Percentiles rank a stretch among this genome's conserved stretches.
Evolutionary conservation across 2,797 vertebrate genomes (phyloP).

Genomic region (Cryptoblepharus egeriae): DNA sequence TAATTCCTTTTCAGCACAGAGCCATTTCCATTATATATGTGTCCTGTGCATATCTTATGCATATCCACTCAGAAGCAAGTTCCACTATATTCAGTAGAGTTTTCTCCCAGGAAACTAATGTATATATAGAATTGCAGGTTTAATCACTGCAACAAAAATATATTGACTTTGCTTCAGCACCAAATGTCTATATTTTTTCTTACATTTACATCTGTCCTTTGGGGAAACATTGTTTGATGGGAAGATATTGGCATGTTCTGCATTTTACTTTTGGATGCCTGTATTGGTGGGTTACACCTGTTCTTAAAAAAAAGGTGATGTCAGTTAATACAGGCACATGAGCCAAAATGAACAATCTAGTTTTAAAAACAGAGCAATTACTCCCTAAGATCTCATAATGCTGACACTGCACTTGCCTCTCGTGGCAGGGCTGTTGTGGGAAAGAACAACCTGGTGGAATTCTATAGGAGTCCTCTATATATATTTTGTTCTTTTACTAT

Average conservation of each 20-base stretch:
- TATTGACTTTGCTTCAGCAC: not conserved
- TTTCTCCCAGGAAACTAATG: no score
- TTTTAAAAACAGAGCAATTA: not conserved
- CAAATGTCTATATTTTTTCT: not conserved
- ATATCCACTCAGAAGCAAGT: no score
- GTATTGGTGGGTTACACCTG: not conserved
- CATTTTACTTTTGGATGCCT: not conserved
- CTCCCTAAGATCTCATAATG: not conserved
- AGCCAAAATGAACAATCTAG: slow-evolving; percentile 22
- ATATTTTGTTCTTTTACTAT: no score
- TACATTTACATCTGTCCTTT: not conserved
- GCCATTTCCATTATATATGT: rapidly evolving
- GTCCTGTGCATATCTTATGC: rapidly evolving
- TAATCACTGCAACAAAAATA: not conserved
- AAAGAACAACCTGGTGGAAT: no score
- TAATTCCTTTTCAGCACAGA: not conserved
- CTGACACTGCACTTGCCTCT: not conserved
- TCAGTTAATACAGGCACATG: not conserved
- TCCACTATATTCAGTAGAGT: no score
- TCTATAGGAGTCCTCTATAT: not conserved
- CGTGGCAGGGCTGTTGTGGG: no score
- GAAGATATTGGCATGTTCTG: not conserved
- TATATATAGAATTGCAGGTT: no score
- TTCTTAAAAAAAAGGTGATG: slow-evolving; percentile 8
- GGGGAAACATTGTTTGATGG: not conserved